Conservation (phyloP, 2,113 vertebrate genomes). For the Talpa occidentalis region DNA sequence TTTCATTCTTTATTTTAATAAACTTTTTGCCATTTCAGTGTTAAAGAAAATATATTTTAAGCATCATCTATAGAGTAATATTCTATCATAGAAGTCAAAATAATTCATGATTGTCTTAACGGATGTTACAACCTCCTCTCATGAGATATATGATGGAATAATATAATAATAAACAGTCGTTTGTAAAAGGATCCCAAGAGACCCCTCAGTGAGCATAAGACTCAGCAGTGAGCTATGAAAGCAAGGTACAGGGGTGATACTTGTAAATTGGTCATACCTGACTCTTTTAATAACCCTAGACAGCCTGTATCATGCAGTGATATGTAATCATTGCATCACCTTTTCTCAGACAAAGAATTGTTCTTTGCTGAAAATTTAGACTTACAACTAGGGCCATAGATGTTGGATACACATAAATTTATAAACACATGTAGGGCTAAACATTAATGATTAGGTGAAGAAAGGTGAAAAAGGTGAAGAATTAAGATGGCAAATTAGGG, state of each 20-base stretch:
- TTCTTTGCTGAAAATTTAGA: background rate
- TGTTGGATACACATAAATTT: conserved; percentile 25
- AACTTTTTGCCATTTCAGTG: background rate
- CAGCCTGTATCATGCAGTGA: conserved; percentile 74
- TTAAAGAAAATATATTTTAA: conserved; percentile 25
- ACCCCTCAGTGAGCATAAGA: background rate
- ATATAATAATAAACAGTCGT: conserved; percentile 76
- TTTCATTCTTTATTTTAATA: conserved; percentile 21
- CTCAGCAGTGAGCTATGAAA: conserved; percentile 78
- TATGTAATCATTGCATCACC: conserved; percentile 85
- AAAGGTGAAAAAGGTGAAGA: background rate
- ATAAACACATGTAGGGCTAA: conserved; percentile 26
- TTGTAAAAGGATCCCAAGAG: conserved; percentile 72
- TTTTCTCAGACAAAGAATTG: conserved; percentile 76
- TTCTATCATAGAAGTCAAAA: conserved; percentile 7
- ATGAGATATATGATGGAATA: conserved; percentile 80
- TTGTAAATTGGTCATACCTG: conserved; percentile 78
- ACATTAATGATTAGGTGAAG: background rate
- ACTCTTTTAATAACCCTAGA: conserved; percentile 75
- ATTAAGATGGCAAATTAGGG: background rate
- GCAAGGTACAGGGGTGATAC: conserved; percentile 70
- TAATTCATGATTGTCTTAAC: conserved; percentile 60
- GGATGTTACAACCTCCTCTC: conserved; percentile 67
- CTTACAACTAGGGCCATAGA: background rate
- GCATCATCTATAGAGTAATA: background rate